Conservation (phyloP, 2,113 vertebrate genomes). For the Leptodactylus fuscus region DNA sequence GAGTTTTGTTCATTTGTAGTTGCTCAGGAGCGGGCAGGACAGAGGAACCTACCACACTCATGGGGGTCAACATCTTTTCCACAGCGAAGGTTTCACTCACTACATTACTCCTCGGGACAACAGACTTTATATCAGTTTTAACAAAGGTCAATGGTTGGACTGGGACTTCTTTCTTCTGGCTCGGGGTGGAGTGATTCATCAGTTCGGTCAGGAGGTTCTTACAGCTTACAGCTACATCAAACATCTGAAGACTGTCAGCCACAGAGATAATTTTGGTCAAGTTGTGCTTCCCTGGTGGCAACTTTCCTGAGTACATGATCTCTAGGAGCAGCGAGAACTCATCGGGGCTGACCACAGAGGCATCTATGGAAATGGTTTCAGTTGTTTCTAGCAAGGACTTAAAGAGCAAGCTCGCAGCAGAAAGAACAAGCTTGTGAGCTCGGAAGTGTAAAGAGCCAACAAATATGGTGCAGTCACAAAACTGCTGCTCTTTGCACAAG, state of each 20-base stretch:
- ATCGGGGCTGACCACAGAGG: slow-evolving; percentile 79
- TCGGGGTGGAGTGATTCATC: slow-evolving; percentile 69
- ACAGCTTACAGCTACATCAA: slow-evolving; percentile 87
- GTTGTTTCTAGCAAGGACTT: slow-evolving; percentile 82
- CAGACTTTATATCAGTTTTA: slow-evolving; percentile 48
- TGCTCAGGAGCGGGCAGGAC: background rate
- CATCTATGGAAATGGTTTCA: slow-evolving; percentile 84
- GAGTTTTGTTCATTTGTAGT: background rate
- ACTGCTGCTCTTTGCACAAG: slow-evolving; percentile 82
- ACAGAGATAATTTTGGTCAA: slow-evolving; percentile 80
- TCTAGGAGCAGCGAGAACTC: slow-evolving; percentile 86
- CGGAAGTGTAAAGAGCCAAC: slow-evolving; percentile 77
- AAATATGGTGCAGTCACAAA: slow-evolving; percentile 87
- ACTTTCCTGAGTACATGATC: slow-evolving; percentile 84
- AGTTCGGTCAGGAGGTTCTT: slow-evolving; percentile 83
- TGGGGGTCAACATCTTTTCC: slow-evolving; percentile 40
- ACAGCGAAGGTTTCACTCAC: slow-evolving; percentile 4
- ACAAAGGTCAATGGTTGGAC: slow-evolving; percentile 54
- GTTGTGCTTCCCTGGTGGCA: slow-evolving; percentile 86
- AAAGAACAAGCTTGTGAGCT: slow-evolving; percentile 87
- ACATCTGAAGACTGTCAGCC: slow-evolving; percentile 91
- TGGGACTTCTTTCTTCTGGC: slow-evolving; percentile 61
- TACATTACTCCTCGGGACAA: slow-evolving; percentile 51
- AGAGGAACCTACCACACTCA: background rate
- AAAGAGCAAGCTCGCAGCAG: slow-evolving; percentile 88